These are phyloP conservation scores for Vanessa tameamea DNA, from an alignment of 1,140 invertebrate species.

Conservation along the genomic window DNA sequence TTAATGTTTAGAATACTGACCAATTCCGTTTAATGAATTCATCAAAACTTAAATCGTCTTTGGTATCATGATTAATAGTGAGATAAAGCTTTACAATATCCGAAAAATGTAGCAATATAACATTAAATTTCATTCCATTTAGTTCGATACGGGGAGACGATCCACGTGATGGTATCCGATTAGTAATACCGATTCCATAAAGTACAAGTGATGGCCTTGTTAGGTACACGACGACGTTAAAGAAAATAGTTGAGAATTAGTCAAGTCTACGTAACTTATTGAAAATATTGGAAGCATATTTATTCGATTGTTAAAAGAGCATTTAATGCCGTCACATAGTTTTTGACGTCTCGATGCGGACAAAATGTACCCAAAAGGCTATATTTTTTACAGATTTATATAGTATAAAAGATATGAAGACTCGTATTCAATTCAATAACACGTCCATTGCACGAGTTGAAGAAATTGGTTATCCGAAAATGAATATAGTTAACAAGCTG, in stretches of 20 bases:
- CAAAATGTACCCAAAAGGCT: constrained; percentile 68
- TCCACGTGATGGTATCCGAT: constrained; percentile 41
- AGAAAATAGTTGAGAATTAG: constrained; percentile 47
- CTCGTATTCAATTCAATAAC: constrained; percentile 52
- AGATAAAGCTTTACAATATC: constrained; percentile 65
- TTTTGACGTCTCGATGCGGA: constrained; percentile 59
- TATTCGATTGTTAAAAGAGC: constrained; percentile 66
- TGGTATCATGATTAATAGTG: constrained; percentile 55
- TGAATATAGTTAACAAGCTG: constrained; percentile 54
- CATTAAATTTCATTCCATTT: constrained; percentile 64
- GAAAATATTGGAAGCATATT: constrained; percentile 60
- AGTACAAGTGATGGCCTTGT: constrained; percentile 76
- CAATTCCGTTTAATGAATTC: constrained; percentile 53
- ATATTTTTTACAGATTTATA: constrained; percentile 79
- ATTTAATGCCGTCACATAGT: constrained; percentile 65
- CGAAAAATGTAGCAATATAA: constrained; percentile 56
- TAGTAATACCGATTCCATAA: constrained; percentile 54
- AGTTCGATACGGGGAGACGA: constrained; percentile 46
- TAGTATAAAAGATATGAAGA: constrained; percentile 58
- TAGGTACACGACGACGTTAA: constrained; percentile 46
- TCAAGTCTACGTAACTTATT: constrained; percentile 50
- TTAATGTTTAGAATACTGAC: constrained; percentile 61
- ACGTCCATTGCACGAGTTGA: constrained; percentile 65
- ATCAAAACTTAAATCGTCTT: constrained; percentile 43
- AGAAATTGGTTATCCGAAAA: constrained; percentile 56